phyloP scores from a whole-genome alignment of 2,888 invertebrate genomes.

The Unio pictorum region DNA sequence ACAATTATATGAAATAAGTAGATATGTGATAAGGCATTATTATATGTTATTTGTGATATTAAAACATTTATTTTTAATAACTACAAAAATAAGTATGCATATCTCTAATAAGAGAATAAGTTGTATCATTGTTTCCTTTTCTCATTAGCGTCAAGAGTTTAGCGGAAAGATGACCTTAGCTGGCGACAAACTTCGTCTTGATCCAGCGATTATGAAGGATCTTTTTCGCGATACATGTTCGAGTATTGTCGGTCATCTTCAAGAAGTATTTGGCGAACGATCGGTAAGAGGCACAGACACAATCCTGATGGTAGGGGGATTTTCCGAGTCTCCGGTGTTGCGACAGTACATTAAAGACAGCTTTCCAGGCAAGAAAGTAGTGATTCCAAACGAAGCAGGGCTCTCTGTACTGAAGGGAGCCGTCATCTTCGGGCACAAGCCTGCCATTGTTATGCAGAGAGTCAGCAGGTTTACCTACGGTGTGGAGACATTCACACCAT shows the following conservation, averaged over 20 bases:
- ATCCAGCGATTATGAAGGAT: constrained; percentile 13
- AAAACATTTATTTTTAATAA: too few relatives aligned
- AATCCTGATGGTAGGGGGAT: constrained; percentile 31
- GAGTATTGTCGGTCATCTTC: constrained; percentile 18
- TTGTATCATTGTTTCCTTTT: too few relatives aligned
- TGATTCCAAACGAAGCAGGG: constrained; percentile 26
- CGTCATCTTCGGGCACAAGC: constrained; percentile 30
- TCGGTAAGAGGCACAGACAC: constrained; percentile 16
- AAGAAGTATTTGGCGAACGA: constrained; percentile 11
- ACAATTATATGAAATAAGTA: too few relatives aligned
- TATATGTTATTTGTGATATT: too few relatives aligned
- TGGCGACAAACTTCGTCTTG: constrained; percentile 25
- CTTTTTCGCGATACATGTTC: constrained; percentile 18
- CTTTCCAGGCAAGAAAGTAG: constrained; percentile 16
- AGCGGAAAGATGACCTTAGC: constrained; percentile 20
- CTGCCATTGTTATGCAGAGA: constrained; percentile 16
- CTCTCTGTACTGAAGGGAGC: constrained; percentile 33
- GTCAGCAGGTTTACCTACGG: constrained; percentile 24
- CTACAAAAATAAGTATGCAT: too few relatives aligned
- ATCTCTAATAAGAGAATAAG: too few relatives aligned
- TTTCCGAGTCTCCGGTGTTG: constrained; percentile 26
- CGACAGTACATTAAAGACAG: constrained; percentile 13
- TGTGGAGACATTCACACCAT: background rate
- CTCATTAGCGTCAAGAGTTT: constrained; percentile 1
- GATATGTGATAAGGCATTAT: too few relatives aligned